These are phyloP conservation scores for Oncorhynchus clarkii DNA, from an alignment of 2,113 vertebrate species.

Conservation along the genomic window DNA sequence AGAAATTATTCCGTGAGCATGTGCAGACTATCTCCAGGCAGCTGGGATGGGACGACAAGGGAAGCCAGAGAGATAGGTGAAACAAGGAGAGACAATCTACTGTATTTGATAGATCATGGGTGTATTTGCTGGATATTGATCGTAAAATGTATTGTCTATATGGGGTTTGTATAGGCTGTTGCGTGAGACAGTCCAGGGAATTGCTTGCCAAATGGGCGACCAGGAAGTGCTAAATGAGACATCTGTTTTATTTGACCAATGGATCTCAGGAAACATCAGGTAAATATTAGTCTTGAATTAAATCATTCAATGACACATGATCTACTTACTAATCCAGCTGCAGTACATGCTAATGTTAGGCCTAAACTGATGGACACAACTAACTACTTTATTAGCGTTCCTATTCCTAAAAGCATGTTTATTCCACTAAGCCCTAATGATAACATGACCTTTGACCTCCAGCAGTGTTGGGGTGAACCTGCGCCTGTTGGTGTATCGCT, in stretches of 20 bases:
- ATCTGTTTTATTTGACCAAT: slow-evolving; percentile 73
- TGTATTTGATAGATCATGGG: no score
- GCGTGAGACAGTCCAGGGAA: slow-evolving; percentile 78
- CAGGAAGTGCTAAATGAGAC: slow-evolving; percentile 64
- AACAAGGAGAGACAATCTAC: not conserved
- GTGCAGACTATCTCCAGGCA: slow-evolving; percentile 69
- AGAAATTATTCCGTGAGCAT: slow-evolving; percentile 77
- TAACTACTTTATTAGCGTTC: no score
- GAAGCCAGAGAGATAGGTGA: slow-evolving; percentile 68
- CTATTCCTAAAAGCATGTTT: not conserved
- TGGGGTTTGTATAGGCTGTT: slow-evolving; percentile 76
- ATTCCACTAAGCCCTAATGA: not conserved
- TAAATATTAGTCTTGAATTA: slow-evolving; percentile 27
- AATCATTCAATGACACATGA: not conserved
- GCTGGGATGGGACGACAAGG: slow-evolving; percentile 77
- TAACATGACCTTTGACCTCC: slow-evolving; percentile 23
- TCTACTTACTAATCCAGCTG: not conserved
- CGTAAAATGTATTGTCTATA: no score
- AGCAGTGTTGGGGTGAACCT: slow-evolving; percentile 83
- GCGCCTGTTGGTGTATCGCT: slow-evolving; percentile 87
- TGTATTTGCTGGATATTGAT: no score
- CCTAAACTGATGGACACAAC: not conserved
- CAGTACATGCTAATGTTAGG: not conserved
- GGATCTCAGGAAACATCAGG: slow-evolving; percentile 69
- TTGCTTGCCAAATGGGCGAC: slow-evolving; percentile 85